Base-by-base conservation (phyloP, 2,797 vertebrate species). In the Garrulus glandarius region DNA sequence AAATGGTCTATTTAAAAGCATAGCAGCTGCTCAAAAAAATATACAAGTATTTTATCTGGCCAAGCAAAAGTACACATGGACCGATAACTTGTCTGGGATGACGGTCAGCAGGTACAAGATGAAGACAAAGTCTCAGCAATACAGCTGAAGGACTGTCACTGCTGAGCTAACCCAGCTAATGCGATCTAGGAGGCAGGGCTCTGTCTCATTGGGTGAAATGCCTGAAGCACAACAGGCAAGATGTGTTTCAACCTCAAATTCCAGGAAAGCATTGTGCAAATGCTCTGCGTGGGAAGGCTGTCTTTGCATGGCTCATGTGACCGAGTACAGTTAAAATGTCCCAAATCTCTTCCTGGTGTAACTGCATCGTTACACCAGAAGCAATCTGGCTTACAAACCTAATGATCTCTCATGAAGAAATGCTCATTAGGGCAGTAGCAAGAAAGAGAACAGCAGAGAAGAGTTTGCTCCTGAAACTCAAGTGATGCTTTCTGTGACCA, bases 221-320 rank as follows among this genome's bases (percentile, higher is more conserved):
- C 92, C 97, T 92, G 96, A 91, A 96, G 94, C 91, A 87, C 91
- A 96, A 96, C 93, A 96, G 89, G 52, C 95, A 96, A 97, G 95
- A 96, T 91, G 47, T 69, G 80, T 92, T 97, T 97, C 95, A 97
- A 65, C 84, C 94, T 96, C 91, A 95, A 94, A 97, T 97, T 97
- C 97, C 96, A 96, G 78, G 76, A 97, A 97, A 93, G 95, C 81
- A 57, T 91, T 97, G 95, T 97, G 96, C 80, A 98, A 98, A 97
- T 87, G 75, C 83, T 93, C 89, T 93, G 87, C 65, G 95, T 91
- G 76, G 89, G 90, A 96, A 97, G 89, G 64, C 69, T 94, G 78
- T 89, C 84, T 96, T 96, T 95, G 92, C 32, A 34, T 14, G 74
- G 64, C 55, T 92, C 84, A 69, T 74, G 89, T 95, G 88, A 96